A percentile compares a stretch with the other conserved stretches of the same genome.
phyloP scores from a whole-genome alignment of 2,797 vertebrate species.

The Potorous gilbertii region DNA sequence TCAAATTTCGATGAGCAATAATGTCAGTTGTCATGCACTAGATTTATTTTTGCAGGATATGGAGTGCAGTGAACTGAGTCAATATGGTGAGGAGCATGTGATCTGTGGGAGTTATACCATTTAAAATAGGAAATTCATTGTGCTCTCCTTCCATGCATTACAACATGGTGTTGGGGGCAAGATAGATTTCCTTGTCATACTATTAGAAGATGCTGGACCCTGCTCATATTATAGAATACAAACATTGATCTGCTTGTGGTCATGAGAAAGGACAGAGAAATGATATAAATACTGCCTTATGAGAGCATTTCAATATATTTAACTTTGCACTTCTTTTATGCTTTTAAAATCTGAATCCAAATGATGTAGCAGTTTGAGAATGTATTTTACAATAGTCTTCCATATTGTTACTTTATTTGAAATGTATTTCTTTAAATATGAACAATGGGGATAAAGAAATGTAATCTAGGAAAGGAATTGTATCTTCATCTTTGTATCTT shows the following conservation, averaged over 20 bases:
- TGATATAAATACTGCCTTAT: constrained; percentile 52
- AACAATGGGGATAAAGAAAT: constrained; percentile 53
- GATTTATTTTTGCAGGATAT: constrained; percentile 86
- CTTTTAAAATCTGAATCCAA: constrained; percentile 77
- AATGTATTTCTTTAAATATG: constrained; percentile 74
- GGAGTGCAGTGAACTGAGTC: constrained; percentile 85
- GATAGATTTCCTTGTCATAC: constrained; percentile 69
- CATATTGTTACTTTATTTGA: constrained; percentile 77
- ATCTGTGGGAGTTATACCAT: constrained; percentile 82
- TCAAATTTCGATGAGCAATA: constrained; percentile 80
- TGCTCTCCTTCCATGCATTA: constrained; percentile 67
- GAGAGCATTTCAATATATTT: constrained; percentile 73
- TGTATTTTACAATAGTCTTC: constrained; percentile 75
- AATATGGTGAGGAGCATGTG: constrained; percentile 84
- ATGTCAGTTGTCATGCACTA: constrained; percentile 81
- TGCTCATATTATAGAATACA: constrained; percentile 69
- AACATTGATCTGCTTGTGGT: constrained; percentile 50
- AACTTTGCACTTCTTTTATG: constrained; percentile 80
- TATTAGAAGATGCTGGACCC: constrained; percentile 69
- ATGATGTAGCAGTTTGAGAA: constrained; percentile 72
- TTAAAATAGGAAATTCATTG: constrained; percentile 79
- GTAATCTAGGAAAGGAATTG: constrained; percentile 15
- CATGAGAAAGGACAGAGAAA: constrained; percentile 64
- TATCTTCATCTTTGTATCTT: constrained; percentile 11
- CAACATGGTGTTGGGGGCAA: constrained; percentile 54